phyloP scores from a whole-genome alignment of 1,140 invertebrate genomes.

The Metopolophium dirhodum region DNA sequence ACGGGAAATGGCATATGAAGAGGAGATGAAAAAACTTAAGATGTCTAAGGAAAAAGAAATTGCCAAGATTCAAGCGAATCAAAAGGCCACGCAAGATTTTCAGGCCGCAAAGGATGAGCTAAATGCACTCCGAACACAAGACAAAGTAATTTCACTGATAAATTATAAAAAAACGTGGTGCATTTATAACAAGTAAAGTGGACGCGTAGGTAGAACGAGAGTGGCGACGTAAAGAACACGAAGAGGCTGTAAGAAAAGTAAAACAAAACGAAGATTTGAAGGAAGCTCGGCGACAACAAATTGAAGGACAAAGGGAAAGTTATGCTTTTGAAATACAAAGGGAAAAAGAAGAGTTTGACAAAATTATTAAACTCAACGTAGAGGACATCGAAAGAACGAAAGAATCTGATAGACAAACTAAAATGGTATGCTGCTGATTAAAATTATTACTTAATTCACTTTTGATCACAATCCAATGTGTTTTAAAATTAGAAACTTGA shows the following conservation, averaged over 20 bases:
- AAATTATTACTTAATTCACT: background rate
- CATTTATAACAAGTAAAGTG: background rate
- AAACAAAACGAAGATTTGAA: slow-evolving; percentile 62
- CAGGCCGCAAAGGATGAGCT: slow-evolving; percentile 66
- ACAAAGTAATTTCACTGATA: slow-evolving; percentile 63
- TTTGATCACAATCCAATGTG: background rate
- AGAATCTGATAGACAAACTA: background rate
- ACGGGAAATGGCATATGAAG: slow-evolving; percentile 66
- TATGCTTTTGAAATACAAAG: slow-evolving; percentile 69
- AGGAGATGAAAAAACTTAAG: slow-evolving; percentile 65
- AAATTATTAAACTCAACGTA: slow-evolving; percentile 28
- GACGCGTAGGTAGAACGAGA: slow-evolving; percentile 62
- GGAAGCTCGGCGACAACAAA: slow-evolving; percentile 65
- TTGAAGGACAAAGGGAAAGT: slow-evolving; percentile 65
- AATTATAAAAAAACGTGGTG: background rate
- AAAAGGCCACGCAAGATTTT: slow-evolving; percentile 64
- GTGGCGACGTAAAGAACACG: slow-evolving; percentile 64
- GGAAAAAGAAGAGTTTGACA: slow-evolving; percentile 68
- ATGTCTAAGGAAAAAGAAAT: slow-evolving; percentile 66
- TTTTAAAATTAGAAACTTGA: slow-evolving; percentile 57
- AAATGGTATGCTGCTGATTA: background rate
- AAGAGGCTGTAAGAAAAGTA: slow-evolving; percentile 61
- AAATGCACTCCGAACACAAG: slow-evolving; percentile 66
- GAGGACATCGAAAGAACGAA: slow-evolving; percentile 15
- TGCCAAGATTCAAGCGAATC: slow-evolving; percentile 64